phyloP scores from a whole-genome alignment of 2,797 vertebrate species.

The Ctenochaetus hawaiiensis region DNA sequence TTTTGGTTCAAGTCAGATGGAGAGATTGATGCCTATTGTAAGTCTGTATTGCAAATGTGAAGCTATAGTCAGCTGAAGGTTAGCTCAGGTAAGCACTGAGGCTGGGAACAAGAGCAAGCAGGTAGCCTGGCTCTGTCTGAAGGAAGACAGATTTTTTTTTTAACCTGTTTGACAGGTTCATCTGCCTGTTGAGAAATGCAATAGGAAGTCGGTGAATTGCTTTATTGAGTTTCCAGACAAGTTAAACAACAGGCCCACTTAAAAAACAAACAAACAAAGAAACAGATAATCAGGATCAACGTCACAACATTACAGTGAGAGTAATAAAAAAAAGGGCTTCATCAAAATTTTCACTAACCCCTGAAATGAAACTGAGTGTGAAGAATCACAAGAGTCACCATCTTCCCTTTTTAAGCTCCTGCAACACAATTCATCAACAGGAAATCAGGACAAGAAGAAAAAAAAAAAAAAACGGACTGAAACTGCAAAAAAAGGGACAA shows the following conservation, averaged over 20 bases:
- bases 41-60: too few relatives aligned
- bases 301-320: conserved; percentile 78
- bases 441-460: conserved; percentile 55
- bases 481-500: conserved; percentile 66
- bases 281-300: conserved; percentile 73
- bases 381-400: conserved; percentile 67
- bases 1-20: too few relatives aligned
- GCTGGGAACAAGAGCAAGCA: too few relatives aligned
- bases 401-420: conserved; percentile 80
- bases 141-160: background rate
- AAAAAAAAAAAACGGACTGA: conserved; percentile 54
- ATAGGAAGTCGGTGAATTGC: conserved; percentile 70
- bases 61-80: too few relatives aligned
- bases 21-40: too few relatives aligned
- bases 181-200: background rate
- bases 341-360: conserved; percentile 74
- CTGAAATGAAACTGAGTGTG: conserved; percentile 71
- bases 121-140: background rate
- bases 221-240: conserved; percentile 85
- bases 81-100: too few relatives aligned
- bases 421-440: conserved; percentile 67
- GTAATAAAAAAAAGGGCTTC: conserved; percentile 72
- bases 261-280: conserved; percentile 70
- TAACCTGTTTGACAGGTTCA: too few relatives aligned
- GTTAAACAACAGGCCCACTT: conserved; percentile 81